Percentiles rank a stretch among this genome's conserved stretches.
phyloP scores from a whole-genome alignment of 2,113 vertebrate genomes.

The Pseudorhombus dupliciocellatus region DNA sequence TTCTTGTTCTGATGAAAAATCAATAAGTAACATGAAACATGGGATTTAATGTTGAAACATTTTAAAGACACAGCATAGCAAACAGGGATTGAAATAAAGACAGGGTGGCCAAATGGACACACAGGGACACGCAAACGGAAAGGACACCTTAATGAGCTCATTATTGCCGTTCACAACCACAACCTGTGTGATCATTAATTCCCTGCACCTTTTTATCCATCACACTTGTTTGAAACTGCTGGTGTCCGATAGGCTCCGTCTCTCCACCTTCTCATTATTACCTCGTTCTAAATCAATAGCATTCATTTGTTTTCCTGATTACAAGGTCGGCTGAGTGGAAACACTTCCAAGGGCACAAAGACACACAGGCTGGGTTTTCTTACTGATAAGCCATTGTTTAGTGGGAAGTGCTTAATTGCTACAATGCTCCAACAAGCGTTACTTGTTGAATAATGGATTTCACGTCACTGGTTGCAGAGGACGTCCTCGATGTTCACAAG shows the following conservation, averaged over 20 bases:
- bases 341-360: slow-evolving; percentile 21
- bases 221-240: not conserved
- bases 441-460: slow-evolving; percentile 29
- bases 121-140: not conserved
- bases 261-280: slow-evolving; percentile 24
- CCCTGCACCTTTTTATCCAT: slow-evolving; percentile 1
- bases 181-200: slow-evolving; percentile 8
- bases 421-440: slow-evolving; percentile 3
- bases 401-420: slow-evolving; percentile 28
- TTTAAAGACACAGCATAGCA: not conserved
- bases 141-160: slow-evolving; percentile 17
- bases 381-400: slow-evolving; percentile 20
- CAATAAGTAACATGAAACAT: not conserved
- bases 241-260: not conserved
- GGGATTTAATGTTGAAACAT: not conserved
- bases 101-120: not conserved
- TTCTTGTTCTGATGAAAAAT: not conserved
- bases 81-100: not conserved
- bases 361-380: not conserved
- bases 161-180: slow-evolving; percentile 20
- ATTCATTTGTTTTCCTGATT: slow-evolving; percentile 34
- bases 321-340: slow-evolving; percentile 21
- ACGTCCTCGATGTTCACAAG: slow-evolving; percentile 12
- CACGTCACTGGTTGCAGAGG: slow-evolving; percentile 22
- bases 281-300: slow-evolving; percentile 31